Percentiles rank a stretch among this genome's conserved stretches.
Evolutionary conservation across 2,888 invertebrate species (phyloP).

Genomic region (Drosophila phalerata): DNA sequence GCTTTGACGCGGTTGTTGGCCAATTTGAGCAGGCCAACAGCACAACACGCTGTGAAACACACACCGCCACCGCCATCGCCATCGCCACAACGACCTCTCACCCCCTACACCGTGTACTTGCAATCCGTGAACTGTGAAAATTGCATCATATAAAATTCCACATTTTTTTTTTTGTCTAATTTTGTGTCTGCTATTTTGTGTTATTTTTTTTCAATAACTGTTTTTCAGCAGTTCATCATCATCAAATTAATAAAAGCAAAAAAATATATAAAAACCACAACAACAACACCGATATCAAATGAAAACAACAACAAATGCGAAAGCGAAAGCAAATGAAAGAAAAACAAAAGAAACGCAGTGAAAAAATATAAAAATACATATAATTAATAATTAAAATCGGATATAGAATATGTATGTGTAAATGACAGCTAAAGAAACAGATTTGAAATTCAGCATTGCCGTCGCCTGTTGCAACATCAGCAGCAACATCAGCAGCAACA

Average conservation of each 20-base stretch:
- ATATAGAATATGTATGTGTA: slow-evolving; percentile 19
- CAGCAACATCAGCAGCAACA: slow-evolving; percentile 9
- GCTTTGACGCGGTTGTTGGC: slow-evolving; percentile 65
- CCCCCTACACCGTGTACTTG: not conserved
- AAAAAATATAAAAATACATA: not conserved
- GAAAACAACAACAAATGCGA: not conserved
- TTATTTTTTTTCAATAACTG: not conserved
- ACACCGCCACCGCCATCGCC: no score
- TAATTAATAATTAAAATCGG: slow-evolving; percentile 8
- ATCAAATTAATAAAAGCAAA: not conserved
- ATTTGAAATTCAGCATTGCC: slow-evolving; percentile 2
- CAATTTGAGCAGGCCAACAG: slow-evolving; percentile 47
- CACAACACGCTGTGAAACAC: not conserved
- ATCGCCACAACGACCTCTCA: not conserved
- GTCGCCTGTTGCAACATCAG: slow-evolving; percentile 22
- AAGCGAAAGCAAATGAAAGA: not conserved
- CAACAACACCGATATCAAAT: not conserved
- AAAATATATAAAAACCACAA: not conserved
- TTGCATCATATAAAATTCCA: not conserved
- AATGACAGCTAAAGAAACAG: slow-evolving; percentile 25
- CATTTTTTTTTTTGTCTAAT: not conserved
- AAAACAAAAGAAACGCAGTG: slow-evolving; percentile 7
- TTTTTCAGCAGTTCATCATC: not conserved
- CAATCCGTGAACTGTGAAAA: slow-evolving; percentile 2
- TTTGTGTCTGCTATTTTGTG: not conserved